Percentiles rank a stretch among this genome's conserved stretches.
Evolutionary conservation across 2,888 invertebrate genomes (phyloP).

Genomic region (Leptinotarsa rubiginosa): DNA sequence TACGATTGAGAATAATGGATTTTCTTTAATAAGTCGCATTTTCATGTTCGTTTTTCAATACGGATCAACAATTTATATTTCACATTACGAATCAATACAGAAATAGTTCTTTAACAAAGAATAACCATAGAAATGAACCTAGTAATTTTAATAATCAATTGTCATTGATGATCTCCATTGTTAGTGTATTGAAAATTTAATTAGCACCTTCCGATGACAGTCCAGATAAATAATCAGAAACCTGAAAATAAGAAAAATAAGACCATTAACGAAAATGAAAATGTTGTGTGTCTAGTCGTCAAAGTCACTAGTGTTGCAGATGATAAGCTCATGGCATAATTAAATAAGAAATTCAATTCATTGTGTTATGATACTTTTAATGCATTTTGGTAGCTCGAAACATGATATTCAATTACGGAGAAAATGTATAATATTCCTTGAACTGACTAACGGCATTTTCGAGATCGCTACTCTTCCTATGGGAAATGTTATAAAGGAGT

Average conservation of each 20-base stretch:
- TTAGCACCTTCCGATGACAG: slow-evolving; percentile 39
- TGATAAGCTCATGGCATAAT: no score
- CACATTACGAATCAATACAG: slow-evolving; percentile 30
- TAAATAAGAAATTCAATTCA: background rate
- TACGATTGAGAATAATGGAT: slow-evolving; percentile 43
- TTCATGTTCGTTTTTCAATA: slow-evolving; percentile 16
- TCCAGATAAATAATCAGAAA: slow-evolving; percentile 36
- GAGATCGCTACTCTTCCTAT: background rate
- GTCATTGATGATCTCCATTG: slow-evolving; percentile 22
- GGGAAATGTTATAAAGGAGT: background rate
- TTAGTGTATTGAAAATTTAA: slow-evolving; percentile 31
- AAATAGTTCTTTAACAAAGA: background rate
- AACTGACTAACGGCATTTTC: background rate
- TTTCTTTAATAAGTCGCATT: slow-evolving; percentile 26
- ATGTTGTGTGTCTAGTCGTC: no score
- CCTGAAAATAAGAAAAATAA: slow-evolving; percentile 29
- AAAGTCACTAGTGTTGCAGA: no score
- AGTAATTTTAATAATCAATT: slow-evolving; percentile 25
- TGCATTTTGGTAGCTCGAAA: background rate
- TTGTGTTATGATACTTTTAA: background rate
- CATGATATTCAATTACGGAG: background rate
- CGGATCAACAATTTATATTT: slow-evolving; percentile 28
- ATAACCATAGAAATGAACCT: slow-evolving; percentile 26
- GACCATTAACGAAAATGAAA: background rate
- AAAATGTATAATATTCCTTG: background rate